phyloP scores from a whole-genome alignment of 1,140 invertebrate genomes.

The Brachionus sp. region DNA sequence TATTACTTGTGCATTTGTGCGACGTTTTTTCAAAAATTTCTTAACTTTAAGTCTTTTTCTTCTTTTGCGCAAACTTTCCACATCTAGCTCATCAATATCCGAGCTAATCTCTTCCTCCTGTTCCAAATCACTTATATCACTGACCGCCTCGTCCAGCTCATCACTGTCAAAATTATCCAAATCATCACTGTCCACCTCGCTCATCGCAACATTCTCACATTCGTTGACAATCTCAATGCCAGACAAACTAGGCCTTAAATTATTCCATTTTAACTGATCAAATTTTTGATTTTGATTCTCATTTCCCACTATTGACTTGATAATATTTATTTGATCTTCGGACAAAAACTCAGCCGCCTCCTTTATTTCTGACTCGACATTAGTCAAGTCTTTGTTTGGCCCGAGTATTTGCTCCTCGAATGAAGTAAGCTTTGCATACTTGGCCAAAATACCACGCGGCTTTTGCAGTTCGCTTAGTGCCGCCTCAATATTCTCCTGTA shows the following conservation, averaged over 20 bases:
- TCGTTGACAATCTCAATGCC: background rate
- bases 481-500: conserved; percentile 41
- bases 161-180: conserved; percentile 17
- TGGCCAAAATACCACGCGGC: conserved; percentile 35
- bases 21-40: conserved; percentile 10
- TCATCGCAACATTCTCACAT: background rate
- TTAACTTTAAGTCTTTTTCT: background rate
- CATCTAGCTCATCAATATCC: background rate
- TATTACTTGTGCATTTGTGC: background rate
- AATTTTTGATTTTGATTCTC: background rate
- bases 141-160: background rate
- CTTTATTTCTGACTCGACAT: conserved; percentile 5
- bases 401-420: conserved; percentile 35
- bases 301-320: conserved; percentile 4
- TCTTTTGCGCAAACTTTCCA: background rate
- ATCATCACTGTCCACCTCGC: background rate
- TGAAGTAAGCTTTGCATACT: conserved; percentile 15
- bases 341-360: conserved; percentile 44
- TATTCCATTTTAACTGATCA: background rate
- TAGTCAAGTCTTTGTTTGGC: conserved; percentile 36
- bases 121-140: background rate
- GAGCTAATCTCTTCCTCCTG: background rate
- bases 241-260: conserved; percentile 9
- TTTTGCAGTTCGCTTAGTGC: conserved; percentile 38
- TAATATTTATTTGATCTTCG: conserved; percentile 34